Conservation (phyloP, 1,140 invertebrate genomes). For the Helicoverpa armigera region DNA sequence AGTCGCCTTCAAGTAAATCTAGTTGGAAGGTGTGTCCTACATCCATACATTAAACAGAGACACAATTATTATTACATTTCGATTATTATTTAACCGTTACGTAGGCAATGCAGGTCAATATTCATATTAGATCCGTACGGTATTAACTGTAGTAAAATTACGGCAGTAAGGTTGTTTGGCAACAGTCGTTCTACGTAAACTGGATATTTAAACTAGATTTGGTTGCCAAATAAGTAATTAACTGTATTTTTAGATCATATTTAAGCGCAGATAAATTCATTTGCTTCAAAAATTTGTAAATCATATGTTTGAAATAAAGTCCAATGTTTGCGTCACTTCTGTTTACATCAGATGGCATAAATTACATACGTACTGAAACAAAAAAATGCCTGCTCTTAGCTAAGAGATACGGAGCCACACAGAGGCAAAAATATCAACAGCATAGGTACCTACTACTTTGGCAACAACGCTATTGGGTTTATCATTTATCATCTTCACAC, state of each 20-base stretch:
- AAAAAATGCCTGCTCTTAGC: background rate
- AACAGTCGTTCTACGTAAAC: conserved; percentile 7
- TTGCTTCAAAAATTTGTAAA: too few relatives aligned
- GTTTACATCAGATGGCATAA: background rate
- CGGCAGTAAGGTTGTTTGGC: background rate
- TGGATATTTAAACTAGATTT: conserved; percentile 5
- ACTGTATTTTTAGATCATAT: too few relatives aligned
- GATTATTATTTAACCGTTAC: conserved; percentile 20
- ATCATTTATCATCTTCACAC: background rate
- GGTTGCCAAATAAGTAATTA: background rate
- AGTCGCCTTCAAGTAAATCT: conserved; percentile 10
- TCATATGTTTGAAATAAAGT: background rate
- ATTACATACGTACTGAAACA: background rate
- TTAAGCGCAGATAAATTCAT: too few relatives aligned
- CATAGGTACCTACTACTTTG: too few relatives aligned
- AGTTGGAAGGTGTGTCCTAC: background rate
- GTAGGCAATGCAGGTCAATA: conserved; percentile 18
- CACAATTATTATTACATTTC: conserved; percentile 31
- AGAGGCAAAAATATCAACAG: background rate
- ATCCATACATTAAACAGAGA: conserved; percentile 22
- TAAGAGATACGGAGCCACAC: background rate
- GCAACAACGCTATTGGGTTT: too few relatives aligned
- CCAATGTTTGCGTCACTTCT: background rate
- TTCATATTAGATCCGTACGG: conserved; percentile 29
- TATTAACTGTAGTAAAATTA: conserved; percentile 18